Base-by-base conservation (phyloP, 2,888 invertebrate species). In the Drosophila lacicola region DNA sequence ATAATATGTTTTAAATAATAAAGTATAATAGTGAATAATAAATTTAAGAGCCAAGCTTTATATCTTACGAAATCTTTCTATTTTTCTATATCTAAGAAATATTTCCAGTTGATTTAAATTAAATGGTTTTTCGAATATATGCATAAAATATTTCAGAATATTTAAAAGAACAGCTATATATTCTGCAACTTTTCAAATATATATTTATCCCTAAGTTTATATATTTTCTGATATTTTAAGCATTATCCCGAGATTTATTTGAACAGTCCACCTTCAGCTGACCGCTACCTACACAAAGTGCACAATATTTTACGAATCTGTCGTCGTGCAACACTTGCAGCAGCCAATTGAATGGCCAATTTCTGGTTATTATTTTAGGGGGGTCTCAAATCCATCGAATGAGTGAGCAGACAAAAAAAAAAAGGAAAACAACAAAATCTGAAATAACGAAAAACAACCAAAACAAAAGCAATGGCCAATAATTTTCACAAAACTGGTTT, bases 401-500 rank as follows among this genome's bases (percentile, higher is more conserved):
- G 21, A 53, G 55, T 33, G 56, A 17, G 39, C 58, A 54, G 53
- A 53, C 41, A 29, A 37, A 37, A 46, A 29, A 17, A 17, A 13
- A 11, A 41, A 41, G 25, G 2, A 19, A 36, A 50, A 47, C 25
- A 14, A 11, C 2, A 5, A 45, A 17, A 54, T 17, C 54, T 51
- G 29, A 66, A 62, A 62, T 68, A 64, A 62, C 62, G 51, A 65
- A 77, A 73, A 64, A 47, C 41, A 60, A 72, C 33, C 64, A 70
- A 73, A 67, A 65, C 70, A 65, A 75, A 84, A 58, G 70, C 70
- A 80, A 74, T 71, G 60, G 78, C 67, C 74, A 83, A 81, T 84
- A 79, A 86, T 86, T 83, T 85, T 81, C 84, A 86, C 86, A 86
- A 83, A 83, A 84, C 86, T 79, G 81, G 83, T 86, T 84, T 82